These are phyloP conservation scores for Clupea harengus DNA, from an alignment of 2,113 vertebrate genomes.

Conservation along the genomic window DNA sequence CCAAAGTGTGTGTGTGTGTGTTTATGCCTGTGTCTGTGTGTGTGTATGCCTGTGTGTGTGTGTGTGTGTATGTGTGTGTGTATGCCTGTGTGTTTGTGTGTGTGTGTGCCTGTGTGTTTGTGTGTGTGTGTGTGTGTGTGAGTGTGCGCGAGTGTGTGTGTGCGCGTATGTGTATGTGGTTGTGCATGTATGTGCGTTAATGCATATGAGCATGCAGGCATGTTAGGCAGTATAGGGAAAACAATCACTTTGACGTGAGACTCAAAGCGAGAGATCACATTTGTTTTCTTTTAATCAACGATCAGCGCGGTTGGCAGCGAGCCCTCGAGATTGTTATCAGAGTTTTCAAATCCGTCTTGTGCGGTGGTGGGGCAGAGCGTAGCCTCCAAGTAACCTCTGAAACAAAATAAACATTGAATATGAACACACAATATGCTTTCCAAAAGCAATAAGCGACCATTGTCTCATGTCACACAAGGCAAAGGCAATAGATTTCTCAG, in stretches of 20 bases:
- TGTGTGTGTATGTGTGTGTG: background rate
- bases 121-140: background rate
- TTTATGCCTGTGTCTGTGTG: no score
- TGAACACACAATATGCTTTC: background rate
- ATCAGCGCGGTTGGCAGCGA: background rate
- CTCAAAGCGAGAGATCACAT: background rate
- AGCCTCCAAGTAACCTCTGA: background rate
- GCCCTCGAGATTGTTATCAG: background rate
- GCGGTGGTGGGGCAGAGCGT: background rate
- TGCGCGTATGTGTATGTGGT: background rate
- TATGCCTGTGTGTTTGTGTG: background rate
- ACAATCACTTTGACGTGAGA: background rate
- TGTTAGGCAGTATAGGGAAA: background rate
- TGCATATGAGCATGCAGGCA: background rate
- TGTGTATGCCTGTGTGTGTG: background rate
- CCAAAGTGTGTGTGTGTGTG: no score
- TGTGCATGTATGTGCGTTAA: background rate
- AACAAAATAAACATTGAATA: background rate
- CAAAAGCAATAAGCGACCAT: conserved; percentile 1
- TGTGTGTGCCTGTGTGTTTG: background rate
- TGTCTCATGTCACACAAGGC: background rate
- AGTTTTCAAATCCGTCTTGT: conserved; percentile 1
- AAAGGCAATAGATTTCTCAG: background rate
- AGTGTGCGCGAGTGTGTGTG: background rate
- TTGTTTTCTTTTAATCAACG: conserved; percentile 10